phyloP scores from a whole-genome alignment of 2,113 vertebrate genomes.

The Boleophthalmus pectinirostris region DNA sequence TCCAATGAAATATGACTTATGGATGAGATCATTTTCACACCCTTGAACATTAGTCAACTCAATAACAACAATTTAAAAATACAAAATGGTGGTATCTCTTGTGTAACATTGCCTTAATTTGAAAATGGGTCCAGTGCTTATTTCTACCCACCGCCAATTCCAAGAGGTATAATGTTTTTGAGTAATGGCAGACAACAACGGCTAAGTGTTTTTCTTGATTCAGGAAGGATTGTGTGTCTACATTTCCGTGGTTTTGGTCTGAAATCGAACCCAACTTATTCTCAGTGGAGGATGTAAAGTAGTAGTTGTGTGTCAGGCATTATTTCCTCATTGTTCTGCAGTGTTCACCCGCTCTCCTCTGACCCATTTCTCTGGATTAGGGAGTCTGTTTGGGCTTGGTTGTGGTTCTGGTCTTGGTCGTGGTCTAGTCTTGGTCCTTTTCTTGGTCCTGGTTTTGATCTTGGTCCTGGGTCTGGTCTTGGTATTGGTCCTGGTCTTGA shows the following conservation, averaged over 20 bases:
- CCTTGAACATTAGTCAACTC: neutral
- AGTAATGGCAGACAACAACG: slow-evolving; percentile 13
- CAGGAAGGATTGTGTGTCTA: slow-evolving; percentile 12
- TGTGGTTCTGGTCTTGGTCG: no score
- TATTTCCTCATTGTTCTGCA: slow-evolving; percentile 25
- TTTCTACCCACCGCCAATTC: slow-evolving; percentile 1
- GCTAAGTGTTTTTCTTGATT: neutral
- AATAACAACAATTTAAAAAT: slow-evolving; percentile 9
- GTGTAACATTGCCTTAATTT: neutral
- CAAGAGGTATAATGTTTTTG: neutral
- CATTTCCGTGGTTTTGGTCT: slow-evolving; percentile 13
- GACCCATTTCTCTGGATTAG: neutral
- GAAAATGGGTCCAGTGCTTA: neutral
- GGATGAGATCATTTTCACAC: slow-evolving; percentile 13
- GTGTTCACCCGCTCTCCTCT: neutral
- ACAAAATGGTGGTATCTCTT: slow-evolving; percentile 1
- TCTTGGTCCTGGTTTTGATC: no score
- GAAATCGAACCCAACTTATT: slow-evolving; percentile 21
- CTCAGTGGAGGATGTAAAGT: slow-evolving; percentile 23
- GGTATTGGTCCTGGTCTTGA: no score
- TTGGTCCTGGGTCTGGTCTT: no score
- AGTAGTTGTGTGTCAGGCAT: slow-evolving; percentile 14
- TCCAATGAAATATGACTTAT: slow-evolving; percentile 4
- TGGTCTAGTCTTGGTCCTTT: no score
- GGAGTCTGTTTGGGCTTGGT: neutral